Evolutionary conservation across 2,113 vertebrate species (phyloP), one percentile per base, ranked within the genome.

Genomic region (Danionella cerebrum): DNA sequence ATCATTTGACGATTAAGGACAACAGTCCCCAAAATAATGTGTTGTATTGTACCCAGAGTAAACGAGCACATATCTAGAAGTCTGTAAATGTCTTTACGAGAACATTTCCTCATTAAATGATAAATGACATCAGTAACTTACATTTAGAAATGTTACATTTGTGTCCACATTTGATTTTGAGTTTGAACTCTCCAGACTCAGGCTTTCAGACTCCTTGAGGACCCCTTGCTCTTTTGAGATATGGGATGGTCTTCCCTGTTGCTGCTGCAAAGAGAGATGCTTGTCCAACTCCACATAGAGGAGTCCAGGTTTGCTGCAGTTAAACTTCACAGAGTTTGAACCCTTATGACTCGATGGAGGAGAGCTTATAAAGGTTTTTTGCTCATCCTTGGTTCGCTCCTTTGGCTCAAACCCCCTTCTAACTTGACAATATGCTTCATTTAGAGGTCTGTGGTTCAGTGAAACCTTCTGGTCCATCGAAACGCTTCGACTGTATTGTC

Each of bases 401-500:
- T 95, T 91, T 76, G 89, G 73, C 59, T 92, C 92, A 70, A 84
- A 84, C 29, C 90, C 87, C 63, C 81, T 81, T 74, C 88, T 80
- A 52, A 70, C 73, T 64, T 90, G 91, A 69, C 94, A 97, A 74
- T 94, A 96, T 65, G 91, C 89, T 73, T 94, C 91, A 51, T 89
- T 90, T 38, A 90, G 91, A 69, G 91, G 90, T 25, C 91, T 88
- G 55, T 93, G 93, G 73, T 90, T 88, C 86, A 98, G 87, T 75
- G 98, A 78, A 14, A 95, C 89, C 79, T 98, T 98, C 85, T 97
- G 96, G 86, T 99, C 95, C 90, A 96, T 89, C 62, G 96, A 94
- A 12, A 96, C 88, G 60, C 94, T 93, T n/a, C 97, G 92, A 19
- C 95, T 91, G 75, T 99, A 98, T 73, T 98, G 96, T 70, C 96